Percentiles rank a stretch among this genome's conserved stretches.
phyloP scores from a whole-genome alignment of 1,140 invertebrate genomes.

The Dolichoris vasculosae region DNA sequence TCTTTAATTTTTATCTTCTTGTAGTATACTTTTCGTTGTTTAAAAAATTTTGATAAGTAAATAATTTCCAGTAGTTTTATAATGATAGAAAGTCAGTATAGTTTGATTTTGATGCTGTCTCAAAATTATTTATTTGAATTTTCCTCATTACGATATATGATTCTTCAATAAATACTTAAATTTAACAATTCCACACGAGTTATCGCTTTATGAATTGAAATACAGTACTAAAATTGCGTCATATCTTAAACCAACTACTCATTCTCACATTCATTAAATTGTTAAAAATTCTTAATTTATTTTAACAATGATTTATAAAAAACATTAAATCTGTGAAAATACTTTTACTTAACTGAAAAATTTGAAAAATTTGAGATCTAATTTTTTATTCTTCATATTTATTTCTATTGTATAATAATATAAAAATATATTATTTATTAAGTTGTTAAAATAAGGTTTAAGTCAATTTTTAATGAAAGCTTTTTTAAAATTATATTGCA shows the following conservation, averaged over 20 bases:
- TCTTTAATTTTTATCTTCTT: neutral
- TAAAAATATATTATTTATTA: conserved; percentile 4
- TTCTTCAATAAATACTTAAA: conserved; percentile 58
- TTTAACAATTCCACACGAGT: conserved; percentile 61
- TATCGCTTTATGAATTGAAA: conserved; percentile 23
- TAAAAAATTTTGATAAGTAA: conserved; percentile 31
- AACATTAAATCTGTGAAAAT: neutral
- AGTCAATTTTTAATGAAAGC: neutral
- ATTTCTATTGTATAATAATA: neutral
- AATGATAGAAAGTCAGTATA: conserved; percentile 31
- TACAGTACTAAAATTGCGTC: conserved; percentile 47
- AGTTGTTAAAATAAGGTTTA: neutral
- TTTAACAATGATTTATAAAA: neutral
- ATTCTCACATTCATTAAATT: conserved; percentile 14
- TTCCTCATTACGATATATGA: conserved; percentile 49
- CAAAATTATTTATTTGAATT: conserved; percentile 6
- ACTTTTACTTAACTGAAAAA: neutral
- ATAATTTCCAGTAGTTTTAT: conserved; percentile 48
- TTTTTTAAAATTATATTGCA: neutral
- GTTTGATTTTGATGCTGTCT: conserved; percentile 44
- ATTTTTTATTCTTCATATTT: neutral
- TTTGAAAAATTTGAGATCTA: neutral
- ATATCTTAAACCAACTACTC: conserved; percentile 62
- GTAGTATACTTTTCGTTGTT: conserved; percentile 10
- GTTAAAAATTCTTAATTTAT: conserved; percentile 26